Evolutionary conservation across 2,797 vertebrate genomes (phyloP).

Genomic region (Hydrophis major): DNA sequence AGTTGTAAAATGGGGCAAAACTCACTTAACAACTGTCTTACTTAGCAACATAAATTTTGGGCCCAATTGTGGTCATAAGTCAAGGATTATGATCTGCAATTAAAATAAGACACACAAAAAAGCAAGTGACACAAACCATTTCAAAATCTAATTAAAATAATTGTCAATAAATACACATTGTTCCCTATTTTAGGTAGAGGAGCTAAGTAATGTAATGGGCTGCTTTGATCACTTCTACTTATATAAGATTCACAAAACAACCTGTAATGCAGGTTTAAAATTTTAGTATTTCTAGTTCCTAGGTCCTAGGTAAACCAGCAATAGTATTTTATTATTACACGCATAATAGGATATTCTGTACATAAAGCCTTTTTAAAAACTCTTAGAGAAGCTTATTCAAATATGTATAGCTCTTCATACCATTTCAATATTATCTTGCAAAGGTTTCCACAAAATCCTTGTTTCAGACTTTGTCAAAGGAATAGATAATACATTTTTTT

Average conservation of each 20-base stretch:
- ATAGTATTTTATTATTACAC: not conserved
- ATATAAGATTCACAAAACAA: not conserved
- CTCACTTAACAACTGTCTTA: not conserved
- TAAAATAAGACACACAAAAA: not conserved
- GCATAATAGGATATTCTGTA: not conserved
- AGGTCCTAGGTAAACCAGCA: not conserved
- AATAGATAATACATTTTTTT: not conserved
- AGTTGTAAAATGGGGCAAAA: not conserved
- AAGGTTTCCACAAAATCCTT: not conserved
- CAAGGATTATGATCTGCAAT: not conserved
- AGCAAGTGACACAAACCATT: not conserved
- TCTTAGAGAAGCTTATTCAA: not conserved
- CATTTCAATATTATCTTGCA: not conserved
- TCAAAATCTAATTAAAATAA: constrained; percentile 8
- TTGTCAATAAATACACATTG: constrained; percentile 25
- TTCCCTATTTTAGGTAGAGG: constrained; percentile 12
- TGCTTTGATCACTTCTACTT: constrained; percentile 26
- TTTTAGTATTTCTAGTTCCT: not conserved
- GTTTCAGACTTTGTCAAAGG: not conserved
- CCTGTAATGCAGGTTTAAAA: not conserved
- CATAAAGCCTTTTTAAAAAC: not conserved
- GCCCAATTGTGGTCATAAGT: not conserved
- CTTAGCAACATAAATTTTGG: not conserved
- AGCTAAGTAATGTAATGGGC: constrained; percentile 30
- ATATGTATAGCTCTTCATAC: not conserved